phyloP scores from a whole-genome alignment of 2,888 invertebrate species.

The Drosophila lutescens region DNA sequence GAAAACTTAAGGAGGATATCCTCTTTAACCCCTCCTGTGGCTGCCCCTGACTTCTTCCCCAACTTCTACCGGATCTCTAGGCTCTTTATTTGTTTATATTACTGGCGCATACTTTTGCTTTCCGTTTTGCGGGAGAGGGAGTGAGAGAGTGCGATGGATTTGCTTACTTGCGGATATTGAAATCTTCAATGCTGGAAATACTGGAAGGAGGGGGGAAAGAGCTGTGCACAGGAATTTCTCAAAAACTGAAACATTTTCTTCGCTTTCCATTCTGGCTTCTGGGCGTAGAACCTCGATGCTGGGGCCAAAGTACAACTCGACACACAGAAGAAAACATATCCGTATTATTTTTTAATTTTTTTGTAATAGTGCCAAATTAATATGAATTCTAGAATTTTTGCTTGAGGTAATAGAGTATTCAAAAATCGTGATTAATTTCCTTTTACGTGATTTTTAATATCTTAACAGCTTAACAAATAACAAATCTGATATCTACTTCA shows the following conservation, averaged over 20 bases:
- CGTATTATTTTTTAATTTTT: neutral
- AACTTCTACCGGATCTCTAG: slow-evolving; percentile 68
- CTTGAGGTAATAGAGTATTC: neutral
- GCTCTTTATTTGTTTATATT: slow-evolving; percentile 79
- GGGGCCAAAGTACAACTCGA: slow-evolving; percentile 70
- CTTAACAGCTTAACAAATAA: too few species aligned
- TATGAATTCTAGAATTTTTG: neutral
- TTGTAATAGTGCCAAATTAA: neutral
- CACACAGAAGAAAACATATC: neutral
- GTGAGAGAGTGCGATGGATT: slow-evolving; percentile 6
- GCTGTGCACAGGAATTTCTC: slow-evolving; percentile 57
- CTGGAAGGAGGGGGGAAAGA: slow-evolving; percentile 16
- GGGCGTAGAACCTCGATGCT: slow-evolving; percentile 47
- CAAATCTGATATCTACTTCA: neutral
- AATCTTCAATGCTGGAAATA: slow-evolving; percentile 30
- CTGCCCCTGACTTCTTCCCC: slow-evolving; percentile 16
- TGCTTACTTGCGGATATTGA: slow-evolving; percentile 36
- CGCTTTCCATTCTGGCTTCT: slow-evolving; percentile 36
- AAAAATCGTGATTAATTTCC: too few species aligned
- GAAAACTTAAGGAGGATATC: neutral
- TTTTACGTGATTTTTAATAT: too few species aligned
- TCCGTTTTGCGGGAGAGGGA: slow-evolving; percentile 53
- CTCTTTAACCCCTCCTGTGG: too few species aligned
- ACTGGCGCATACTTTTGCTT: slow-evolving; percentile 77
- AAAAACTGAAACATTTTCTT: slow-evolving; percentile 48